phyloP scores from a whole-genome alignment of 2,113 vertebrate species.

The Euleptes europaea region DNA sequence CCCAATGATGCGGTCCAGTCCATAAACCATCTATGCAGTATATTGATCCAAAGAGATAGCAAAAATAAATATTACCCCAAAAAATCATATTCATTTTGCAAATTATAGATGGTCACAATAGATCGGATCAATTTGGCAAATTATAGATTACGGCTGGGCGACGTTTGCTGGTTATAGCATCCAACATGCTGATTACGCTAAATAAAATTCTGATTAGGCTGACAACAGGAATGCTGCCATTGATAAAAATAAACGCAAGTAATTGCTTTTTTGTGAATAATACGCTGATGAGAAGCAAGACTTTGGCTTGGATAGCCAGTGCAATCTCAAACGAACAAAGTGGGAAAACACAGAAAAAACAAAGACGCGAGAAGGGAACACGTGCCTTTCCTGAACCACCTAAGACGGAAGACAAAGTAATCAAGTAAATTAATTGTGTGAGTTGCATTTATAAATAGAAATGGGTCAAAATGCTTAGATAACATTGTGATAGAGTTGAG shows the following conservation, averaged over 20 bases:
- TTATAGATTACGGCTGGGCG: too few species aligned
- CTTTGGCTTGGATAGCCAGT: background rate
- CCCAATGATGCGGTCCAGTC: background rate
- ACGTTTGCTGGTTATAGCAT: background rate
- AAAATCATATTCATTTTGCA: background rate
- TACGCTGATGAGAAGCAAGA: background rate
- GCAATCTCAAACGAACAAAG: background rate
- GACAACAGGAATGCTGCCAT: too few species aligned
- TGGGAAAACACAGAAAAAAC: background rate
- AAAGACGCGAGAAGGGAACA: background rate
- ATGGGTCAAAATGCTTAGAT: background rate
- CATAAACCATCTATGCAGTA: background rate
- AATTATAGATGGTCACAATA: too few species aligned
- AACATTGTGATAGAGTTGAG: too few species aligned
- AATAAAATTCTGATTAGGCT: background rate
- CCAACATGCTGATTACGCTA: background rate
- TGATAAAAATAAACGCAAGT: background rate
- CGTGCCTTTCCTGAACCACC: background rate
- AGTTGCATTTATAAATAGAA: background rate
- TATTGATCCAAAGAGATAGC: background rate
- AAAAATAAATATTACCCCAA: background rate
- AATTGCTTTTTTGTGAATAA: background rate
- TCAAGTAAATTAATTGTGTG: background rate
- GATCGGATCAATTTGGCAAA: background rate
- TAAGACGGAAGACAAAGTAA: background rate